Conservation (phyloP, 2,113 vertebrate species). For the Eudorcas thomsonii region DNA sequence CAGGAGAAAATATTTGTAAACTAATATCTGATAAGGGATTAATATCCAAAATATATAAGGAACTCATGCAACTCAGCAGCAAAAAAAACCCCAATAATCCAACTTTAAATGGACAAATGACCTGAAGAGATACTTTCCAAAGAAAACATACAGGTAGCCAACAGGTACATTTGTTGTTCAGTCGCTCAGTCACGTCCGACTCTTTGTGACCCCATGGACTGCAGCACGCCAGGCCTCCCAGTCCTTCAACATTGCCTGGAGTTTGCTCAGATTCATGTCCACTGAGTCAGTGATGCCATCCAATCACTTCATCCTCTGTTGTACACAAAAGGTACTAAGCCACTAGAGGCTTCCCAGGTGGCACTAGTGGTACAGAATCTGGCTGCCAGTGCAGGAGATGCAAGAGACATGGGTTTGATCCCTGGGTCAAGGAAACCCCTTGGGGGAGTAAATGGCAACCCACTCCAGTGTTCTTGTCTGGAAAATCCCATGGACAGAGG, state of each 20-base stretch:
- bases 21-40: neutral
- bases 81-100: neutral
- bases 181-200: fast-evolving
- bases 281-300: neutral
- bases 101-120: neutral
- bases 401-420: neutral
- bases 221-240: neutral
- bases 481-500: neutral
- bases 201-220: neutral
- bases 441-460: neutral
- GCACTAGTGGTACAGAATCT: neutral
- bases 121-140: neutral
- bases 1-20: neutral
- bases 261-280: neutral
- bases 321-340: neutral
- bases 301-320: neutral
- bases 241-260: neutral
- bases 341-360: neutral
- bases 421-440: neutral
- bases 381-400: neutral
- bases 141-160: neutral
- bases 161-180: neutral
- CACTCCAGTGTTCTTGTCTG: neutral
- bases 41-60: neutral
- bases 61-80: neutral